Percentiles rank a stretch among this genome's conserved stretches.
Conservation (phyloP, 2,797 vertebrate species). For the Sebastes hopkinsi region DNA sequence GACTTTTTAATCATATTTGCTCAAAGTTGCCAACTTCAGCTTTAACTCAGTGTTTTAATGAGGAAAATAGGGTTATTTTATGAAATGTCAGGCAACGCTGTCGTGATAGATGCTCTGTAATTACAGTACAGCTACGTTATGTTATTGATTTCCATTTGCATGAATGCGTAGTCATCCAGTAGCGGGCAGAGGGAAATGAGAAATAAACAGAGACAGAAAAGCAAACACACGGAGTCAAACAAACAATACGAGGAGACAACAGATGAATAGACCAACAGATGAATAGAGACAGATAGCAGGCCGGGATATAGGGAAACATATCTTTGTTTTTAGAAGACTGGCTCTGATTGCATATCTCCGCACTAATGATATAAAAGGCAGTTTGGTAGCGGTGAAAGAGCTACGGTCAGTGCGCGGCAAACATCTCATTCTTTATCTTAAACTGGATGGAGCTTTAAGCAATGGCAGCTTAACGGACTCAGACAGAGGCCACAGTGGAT, state of each 20-base stretch:
- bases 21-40: not conserved
- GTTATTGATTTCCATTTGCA: slow-evolving; percentile 25
- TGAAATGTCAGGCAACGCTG: slow-evolving; percentile 9
- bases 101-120: slow-evolving; percentile 8
- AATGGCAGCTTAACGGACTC: slow-evolving; percentile 2
- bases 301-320: not conserved
- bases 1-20: not conserved
- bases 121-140: not conserved
- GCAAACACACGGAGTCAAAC: slow-evolving; percentile 1
- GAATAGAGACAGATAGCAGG: slow-evolving; percentile 44
- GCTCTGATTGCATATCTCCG: not conserved
- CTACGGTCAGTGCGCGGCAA: not conserved
- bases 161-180: not conserved
- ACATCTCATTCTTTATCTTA: slow-evolving; percentile 13
- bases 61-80: slow-evolving; percentile 5
- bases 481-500: not conserved
- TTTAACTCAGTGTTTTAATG: slow-evolving; percentile 7
- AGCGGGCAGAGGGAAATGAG: not conserved
- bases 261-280: slow-evolving; percentile 50
- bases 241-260: slow-evolving; percentile 31
- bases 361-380: slow-evolving; percentile 1
- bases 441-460: slow-evolving; percentile 5
- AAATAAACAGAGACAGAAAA: slow-evolving; percentile 24
- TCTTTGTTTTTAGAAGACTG: slow-evolving; percentile 22
- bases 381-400: not conserved